These are phyloP conservation scores for Ethmia dodecea DNA, from an alignment of 2,888 invertebrate species.

Conservation along the genomic window DNA sequence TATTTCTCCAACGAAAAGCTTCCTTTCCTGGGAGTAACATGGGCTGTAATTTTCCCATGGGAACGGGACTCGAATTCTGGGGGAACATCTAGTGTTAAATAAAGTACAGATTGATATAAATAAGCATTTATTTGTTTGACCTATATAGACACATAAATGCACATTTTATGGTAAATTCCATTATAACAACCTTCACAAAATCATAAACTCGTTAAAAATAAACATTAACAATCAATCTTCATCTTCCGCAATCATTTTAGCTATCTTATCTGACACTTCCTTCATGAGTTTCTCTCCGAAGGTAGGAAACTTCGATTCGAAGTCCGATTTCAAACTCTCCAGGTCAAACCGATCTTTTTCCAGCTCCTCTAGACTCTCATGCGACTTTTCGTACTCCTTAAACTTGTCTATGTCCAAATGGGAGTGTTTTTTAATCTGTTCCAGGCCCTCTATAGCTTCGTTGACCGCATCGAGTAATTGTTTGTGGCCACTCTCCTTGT, in stretches of 20 bases:
- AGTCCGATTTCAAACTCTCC: constrained; percentile 42
- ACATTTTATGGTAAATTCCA: too few relatives aligned
- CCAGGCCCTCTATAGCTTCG: constrained; percentile 56
- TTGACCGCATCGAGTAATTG: constrained; percentile 58
- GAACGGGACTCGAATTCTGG: too few relatives aligned
- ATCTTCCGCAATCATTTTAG: constrained; percentile 40
- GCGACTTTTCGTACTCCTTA: constrained; percentile 40
- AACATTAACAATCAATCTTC: constrained; percentile 17
- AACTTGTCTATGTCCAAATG: constrained; percentile 48
- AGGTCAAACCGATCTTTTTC: constrained; percentile 45
- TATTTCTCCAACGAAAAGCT: too few relatives aligned
- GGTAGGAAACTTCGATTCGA: constrained; percentile 51
- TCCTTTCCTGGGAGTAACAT: too few relatives aligned
- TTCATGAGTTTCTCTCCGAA: constrained; percentile 53
- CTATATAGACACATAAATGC: too few relatives aligned
- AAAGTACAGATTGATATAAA: too few relatives aligned
- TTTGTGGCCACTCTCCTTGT: constrained; percentile 48
- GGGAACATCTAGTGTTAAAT: too few relatives aligned
- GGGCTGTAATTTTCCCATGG: too few relatives aligned
- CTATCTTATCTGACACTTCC: constrained; percentile 50
- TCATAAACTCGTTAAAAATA: background rate
- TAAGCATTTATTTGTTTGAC: too few relatives aligned
- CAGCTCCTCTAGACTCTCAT: constrained; percentile 33
- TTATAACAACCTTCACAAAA: too few relatives aligned
- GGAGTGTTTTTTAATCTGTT: constrained; percentile 55